Percentiles rank a stretch among this genome's conserved stretches.
Evolutionary conservation across 2,888 invertebrate species (phyloP).

Genomic region (Orgyia antiqua): DNA sequence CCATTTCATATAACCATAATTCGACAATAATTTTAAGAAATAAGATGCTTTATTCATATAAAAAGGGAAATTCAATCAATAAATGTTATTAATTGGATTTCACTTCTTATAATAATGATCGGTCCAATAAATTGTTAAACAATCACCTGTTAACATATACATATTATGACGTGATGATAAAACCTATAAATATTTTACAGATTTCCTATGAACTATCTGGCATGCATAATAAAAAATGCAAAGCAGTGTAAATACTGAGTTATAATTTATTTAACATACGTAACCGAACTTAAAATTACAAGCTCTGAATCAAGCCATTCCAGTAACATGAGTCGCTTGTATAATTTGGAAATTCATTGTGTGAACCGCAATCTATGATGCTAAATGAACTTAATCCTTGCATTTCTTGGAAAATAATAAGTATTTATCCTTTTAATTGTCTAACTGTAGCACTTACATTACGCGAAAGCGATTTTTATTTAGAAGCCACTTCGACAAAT

Average conservation of each 20-base stretch:
- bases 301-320: constrained; percentile 74
- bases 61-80: constrained; percentile 7
- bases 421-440: constrained; percentile 38
- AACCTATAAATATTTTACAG: constrained; percentile 46
- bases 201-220: constrained; percentile 66
- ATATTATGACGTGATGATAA: constrained; percentile 15
- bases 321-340: constrained; percentile 57
- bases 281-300: constrained; percentile 61
- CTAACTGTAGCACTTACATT: constrained; percentile 59
- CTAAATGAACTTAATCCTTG: constrained; percentile 59
- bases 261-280: constrained; percentile 42
- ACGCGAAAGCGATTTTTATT: constrained; percentile 66
- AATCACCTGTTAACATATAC: no score
- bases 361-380: constrained; percentile 63
- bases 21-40: background rate
- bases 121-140: no score
- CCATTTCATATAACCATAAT: background rate
- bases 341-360: constrained; percentile 52
- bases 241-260: constrained; percentile 66
- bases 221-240: constrained; percentile 76
- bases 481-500: constrained; percentile 64
- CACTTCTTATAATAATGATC: constrained; percentile 6
- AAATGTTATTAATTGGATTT: constrained; percentile 3
- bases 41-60: background rate
- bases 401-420: constrained; percentile 43